Evolutionary conservation across 2,797 vertebrate genomes (phyloP), one percentile per base, ranked within the genome.

Genomic region (Cirrhinus molitorella): DNA sequence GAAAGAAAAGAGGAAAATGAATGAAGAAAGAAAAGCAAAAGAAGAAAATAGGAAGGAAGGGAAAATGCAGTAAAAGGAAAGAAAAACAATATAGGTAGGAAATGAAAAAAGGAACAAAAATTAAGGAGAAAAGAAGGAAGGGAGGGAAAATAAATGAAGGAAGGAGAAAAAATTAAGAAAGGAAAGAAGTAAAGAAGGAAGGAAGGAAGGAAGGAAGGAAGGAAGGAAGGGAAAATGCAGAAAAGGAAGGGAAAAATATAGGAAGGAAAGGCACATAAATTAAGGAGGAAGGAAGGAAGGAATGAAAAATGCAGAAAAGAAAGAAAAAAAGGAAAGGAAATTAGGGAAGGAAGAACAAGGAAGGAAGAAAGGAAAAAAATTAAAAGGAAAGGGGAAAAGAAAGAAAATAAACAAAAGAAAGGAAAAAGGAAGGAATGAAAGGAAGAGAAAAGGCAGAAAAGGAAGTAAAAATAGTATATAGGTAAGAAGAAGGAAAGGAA

Each of bases 181-280:
- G 79, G 83, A 57, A 88, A 87, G 82, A 86, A 88, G 85, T 73
- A 28, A 78, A 21, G 57, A 75, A 87, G 45, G 67, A 90, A 85
- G 59, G 84, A 79, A 73, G 72, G 78, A 85, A 45, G 4, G 5
- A 21, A 11, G 6, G 14, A 53, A 63, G 3, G 13, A 7, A 63
- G 8, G 34, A 19, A n/a, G 17, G 37, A 51, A 10, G 78, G 68
- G 5, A 37, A 37, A 37, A 37, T 5, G 34, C 7, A 37, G 34
- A 37, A 37, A 68, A 37, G 88, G 57, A 83, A 21, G 88, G 88
- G 90, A 85, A n/a, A n/a, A n/a, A n/a, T n/a, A n/a, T n/a, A n/a
- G 74, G 37, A 83, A 81, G 6, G 21, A n/a, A n/a, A n/a, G n/a
- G n/a, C n/a, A n/a, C n/a, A n/a, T n/a, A n/a, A n/a, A n/a, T n/a